Conservation (phyloP, 1,140 invertebrate genomes). For the Drosophila teissieri region DNA sequence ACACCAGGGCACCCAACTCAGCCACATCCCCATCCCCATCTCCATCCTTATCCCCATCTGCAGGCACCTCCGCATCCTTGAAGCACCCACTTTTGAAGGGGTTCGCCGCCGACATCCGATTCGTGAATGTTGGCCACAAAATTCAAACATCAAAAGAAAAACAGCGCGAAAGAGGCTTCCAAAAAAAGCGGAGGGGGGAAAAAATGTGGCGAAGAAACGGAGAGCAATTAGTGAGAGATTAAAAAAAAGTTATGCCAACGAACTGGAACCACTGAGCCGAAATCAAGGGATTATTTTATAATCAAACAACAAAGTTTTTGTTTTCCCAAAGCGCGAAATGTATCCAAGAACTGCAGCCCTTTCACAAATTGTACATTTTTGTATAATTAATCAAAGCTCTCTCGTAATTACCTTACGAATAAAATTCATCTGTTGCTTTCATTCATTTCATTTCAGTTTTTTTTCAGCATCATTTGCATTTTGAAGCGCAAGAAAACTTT, state of each 20-base stretch:
- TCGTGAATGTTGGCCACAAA: conserved; percentile 43
- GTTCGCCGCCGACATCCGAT: conserved; percentile 38
- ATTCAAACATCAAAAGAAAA: conserved; percentile 51
- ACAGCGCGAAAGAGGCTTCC: conserved; percentile 2
- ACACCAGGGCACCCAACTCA: conserved; percentile 36
- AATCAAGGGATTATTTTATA: not conserved
- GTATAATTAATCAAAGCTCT: too few species aligned
- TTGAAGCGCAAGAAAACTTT: too few species aligned
- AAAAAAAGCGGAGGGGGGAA: not conserved
- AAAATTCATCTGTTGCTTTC: too few species aligned
- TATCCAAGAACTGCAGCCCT: too few species aligned
- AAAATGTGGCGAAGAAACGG: conserved; percentile 19
- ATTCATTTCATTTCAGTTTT: too few species aligned
- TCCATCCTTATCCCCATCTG: not conserved
- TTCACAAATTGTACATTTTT: too few species aligned
- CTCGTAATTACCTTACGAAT: too few species aligned
- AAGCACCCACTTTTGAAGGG: conserved; percentile 36
- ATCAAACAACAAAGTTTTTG: not conserved
- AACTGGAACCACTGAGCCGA: not conserved
- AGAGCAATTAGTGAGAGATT: conserved; percentile 36
- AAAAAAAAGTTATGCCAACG: not conserved
- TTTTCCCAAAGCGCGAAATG: too few species aligned
- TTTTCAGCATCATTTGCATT: too few species aligned
- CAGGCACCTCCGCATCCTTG: not conserved
- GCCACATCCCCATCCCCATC: not conserved